Conservation (phyloP, 2,888 invertebrate genomes). For the Subacronicta megacephala region DNA sequence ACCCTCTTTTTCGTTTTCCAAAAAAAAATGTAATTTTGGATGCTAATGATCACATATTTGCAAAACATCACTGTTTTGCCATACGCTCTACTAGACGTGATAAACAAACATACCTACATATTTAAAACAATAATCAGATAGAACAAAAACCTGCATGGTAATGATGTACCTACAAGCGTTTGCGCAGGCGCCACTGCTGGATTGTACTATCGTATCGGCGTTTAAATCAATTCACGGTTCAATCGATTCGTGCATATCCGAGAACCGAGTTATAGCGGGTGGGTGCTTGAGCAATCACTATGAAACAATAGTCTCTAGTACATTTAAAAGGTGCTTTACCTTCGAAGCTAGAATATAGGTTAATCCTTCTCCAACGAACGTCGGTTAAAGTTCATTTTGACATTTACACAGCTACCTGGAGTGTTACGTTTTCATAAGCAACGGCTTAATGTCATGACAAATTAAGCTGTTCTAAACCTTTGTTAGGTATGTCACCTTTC, state of each 20-base stretch:
- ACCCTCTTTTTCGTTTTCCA: no score
- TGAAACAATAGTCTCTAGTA: conserved; percentile 58
- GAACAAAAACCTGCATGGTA: conserved; percentile 37
- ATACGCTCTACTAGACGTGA: neutral
- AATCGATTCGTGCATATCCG: conserved; percentile 57
- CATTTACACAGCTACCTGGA: conserved; percentile 53
- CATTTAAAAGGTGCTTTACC: conserved; percentile 58
- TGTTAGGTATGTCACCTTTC: conserved; percentile 2
- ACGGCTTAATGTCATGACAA: conserved; percentile 39
- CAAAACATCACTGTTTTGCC: neutral
- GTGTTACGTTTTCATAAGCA: conserved; percentile 38
- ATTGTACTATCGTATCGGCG: conserved; percentile 64
- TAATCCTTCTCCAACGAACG: conserved; percentile 45
- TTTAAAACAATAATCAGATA: conserved; percentile 18
- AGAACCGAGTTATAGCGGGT: conserved; percentile 52
- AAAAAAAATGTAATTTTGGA: no score
- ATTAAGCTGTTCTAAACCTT: conserved; percentile 45
- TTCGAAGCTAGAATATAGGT: conserved; percentile 23
- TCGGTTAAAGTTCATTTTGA: conserved; percentile 56
- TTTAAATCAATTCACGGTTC: conserved; percentile 64
- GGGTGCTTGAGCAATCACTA: conserved; percentile 48
- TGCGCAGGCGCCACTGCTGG: conserved; percentile 52
- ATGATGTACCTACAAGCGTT: conserved; percentile 47
- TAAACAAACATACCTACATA: conserved; percentile 16
- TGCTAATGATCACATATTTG: neutral